phyloP scores from a whole-genome alignment of 2,113 vertebrate species.

The Numida meleagris region DNA sequence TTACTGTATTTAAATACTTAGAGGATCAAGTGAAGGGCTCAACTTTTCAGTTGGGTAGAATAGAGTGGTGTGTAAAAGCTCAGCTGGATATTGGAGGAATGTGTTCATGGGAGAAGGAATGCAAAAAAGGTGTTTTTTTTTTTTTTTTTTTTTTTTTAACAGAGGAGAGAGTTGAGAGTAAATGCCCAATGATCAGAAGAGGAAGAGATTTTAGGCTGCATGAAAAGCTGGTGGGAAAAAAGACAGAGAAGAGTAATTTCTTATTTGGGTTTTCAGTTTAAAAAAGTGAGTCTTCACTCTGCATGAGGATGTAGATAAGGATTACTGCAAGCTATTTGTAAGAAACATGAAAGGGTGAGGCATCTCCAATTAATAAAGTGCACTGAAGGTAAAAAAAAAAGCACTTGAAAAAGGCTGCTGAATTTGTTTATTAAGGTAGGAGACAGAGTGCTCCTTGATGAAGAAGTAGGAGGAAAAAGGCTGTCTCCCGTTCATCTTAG shows the following conservation, averaged over 20 bases:
- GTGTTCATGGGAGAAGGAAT: neutral
- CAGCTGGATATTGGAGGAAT: neutral
- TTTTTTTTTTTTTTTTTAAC: neutral
- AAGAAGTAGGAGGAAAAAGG: neutral
- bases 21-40: neutral
- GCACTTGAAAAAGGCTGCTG: neutral
- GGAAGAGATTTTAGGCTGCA: neutral
- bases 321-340: neutral
- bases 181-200: neutral
- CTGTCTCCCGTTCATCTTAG: neutral
- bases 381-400: neutral
- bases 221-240: neutral
- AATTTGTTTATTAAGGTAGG: neutral
- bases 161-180: neutral
- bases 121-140: neutral
- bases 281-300: neutral
- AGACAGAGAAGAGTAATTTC: neutral
- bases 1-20: neutral
- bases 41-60: neutral
- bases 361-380: rapidly evolving
- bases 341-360: neutral
- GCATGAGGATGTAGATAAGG: neutral
- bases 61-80: neutral
- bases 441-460: neutral
- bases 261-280: neutral